Evolutionary conservation across 2,797 vertebrate genomes (phyloP).

Genomic region (Schizopygopsis malacanthus): DNA sequence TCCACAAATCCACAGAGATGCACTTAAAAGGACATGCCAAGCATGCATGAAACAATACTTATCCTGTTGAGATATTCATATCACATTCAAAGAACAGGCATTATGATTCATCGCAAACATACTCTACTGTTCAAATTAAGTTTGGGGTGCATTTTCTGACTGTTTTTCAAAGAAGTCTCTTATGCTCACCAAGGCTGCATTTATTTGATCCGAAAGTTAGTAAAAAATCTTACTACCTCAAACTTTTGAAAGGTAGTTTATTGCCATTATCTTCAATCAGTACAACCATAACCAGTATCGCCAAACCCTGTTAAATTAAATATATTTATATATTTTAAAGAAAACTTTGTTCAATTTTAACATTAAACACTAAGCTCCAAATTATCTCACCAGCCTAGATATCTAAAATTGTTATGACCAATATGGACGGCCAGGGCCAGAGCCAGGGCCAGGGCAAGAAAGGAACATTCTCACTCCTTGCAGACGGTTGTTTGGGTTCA

Average conservation of each 20-base stretch:
- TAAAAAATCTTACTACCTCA: background rate
- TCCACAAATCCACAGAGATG: constrained; percentile 8
- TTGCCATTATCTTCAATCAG: background rate
- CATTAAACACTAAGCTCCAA: background rate
- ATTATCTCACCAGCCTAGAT: background rate
- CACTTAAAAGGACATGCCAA: constrained; percentile 16
- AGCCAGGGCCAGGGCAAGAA: background rate
- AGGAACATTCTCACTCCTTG: background rate
- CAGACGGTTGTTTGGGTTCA: constrained; percentile 18
- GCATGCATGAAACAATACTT: constrained; percentile 34
- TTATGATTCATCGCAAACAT: background rate
- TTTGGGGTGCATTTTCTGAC: background rate
- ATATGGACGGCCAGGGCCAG: background rate
- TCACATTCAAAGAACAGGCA: background rate
- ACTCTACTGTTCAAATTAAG: background rate
- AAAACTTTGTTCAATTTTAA: too few species aligned
- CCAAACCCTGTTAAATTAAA: background rate
- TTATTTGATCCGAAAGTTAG: background rate
- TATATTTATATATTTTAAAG: background rate
- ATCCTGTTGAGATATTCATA: constrained; percentile 13
- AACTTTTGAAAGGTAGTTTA: background rate
- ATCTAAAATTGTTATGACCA: constrained; percentile 36
- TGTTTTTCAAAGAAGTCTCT: background rate
- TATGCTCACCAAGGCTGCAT: background rate
- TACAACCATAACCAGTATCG: background rate